A percentile compares a stretch with the other conserved stretches of the same genome.
phyloP scores from a whole-genome alignment of 2,113 vertebrate genomes.

The Todiramphus chloris region DNA sequence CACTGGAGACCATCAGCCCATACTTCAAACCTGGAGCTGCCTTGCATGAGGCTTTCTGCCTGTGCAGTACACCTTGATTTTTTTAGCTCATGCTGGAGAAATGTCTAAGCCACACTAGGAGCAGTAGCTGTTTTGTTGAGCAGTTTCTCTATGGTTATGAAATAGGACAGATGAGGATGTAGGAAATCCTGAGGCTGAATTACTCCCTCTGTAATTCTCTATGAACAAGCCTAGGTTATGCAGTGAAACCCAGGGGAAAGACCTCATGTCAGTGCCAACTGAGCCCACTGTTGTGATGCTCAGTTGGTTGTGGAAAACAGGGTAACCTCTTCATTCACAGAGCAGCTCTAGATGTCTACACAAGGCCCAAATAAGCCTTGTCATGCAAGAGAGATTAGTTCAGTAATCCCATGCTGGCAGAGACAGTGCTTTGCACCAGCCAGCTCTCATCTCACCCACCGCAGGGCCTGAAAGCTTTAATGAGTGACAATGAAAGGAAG shows the following conservation, averaged over 20 bases:
- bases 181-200: not conserved
- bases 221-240: not conserved
- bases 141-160: not conserved
- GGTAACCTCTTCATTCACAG: accelerated
- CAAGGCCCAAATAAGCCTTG: not conserved
- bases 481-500: not conserved
- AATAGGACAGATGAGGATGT: not conserved
- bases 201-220: not conserved
- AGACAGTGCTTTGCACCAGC: not conserved
- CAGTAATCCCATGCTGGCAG: not conserved
- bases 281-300: not conserved
- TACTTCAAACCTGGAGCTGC: not conserved
- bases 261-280: accelerated
- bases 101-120: accelerated
- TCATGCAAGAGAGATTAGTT: not conserved
- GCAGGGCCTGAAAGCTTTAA: not conserved
- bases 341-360: not conserved
- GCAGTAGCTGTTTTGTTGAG: not conserved
- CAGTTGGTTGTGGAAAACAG: not conserved
- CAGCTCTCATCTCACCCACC: not conserved
- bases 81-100: not conserved
- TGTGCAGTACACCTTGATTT: accelerated
- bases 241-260: not conserved
- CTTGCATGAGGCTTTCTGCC: not conserved
- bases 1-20: not conserved